Conservation (phyloP, 2,888 invertebrate genomes). For the Proisotoma minuta region DNA sequence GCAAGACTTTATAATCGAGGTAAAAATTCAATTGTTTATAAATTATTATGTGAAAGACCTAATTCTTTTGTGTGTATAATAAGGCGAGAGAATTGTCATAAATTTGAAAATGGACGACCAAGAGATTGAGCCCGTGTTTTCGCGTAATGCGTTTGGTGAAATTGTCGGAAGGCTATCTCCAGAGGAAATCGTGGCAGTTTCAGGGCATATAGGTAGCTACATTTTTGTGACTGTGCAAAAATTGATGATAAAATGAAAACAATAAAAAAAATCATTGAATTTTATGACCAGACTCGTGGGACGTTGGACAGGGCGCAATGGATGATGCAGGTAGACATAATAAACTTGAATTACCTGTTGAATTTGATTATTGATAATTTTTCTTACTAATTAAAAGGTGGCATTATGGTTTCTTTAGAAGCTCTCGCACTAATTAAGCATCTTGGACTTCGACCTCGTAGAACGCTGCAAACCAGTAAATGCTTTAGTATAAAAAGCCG, state of each 20-base stretch:
- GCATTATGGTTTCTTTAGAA: conserved; percentile 72
- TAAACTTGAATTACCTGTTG: too few species aligned
- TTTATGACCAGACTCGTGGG: conserved; percentile 19
- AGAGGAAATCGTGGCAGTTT: conserved; percentile 64
- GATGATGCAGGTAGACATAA: conserved; percentile 54
- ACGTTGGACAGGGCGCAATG: conserved; percentile 28
- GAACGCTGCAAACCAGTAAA: conserved; percentile 62
- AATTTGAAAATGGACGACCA: conserved; percentile 13
- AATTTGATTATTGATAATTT: too few species aligned
- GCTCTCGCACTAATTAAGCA: conserved; percentile 63
- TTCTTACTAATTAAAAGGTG: too few species aligned
- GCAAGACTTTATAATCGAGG: conserved; percentile 54
- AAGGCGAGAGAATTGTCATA: conserved; percentile 3
- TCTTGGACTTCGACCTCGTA: conserved; percentile 60
- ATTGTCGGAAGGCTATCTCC: conserved; percentile 57
- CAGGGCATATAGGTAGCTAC: conserved; percentile 71
- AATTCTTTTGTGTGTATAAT: neutral
- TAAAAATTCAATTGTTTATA: neutral
- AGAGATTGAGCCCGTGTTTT: conserved; percentile 48
- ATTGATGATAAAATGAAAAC: neutral
- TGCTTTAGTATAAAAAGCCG: neutral
- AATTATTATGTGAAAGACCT: neutral
- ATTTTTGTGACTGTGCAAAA: conserved; percentile 52
- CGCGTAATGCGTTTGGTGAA: conserved; percentile 70
- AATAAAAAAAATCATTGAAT: neutral